Base-by-base conservation (phyloP, 2,113 vertebrate species). In the Bostrychus sinensis region DNA sequence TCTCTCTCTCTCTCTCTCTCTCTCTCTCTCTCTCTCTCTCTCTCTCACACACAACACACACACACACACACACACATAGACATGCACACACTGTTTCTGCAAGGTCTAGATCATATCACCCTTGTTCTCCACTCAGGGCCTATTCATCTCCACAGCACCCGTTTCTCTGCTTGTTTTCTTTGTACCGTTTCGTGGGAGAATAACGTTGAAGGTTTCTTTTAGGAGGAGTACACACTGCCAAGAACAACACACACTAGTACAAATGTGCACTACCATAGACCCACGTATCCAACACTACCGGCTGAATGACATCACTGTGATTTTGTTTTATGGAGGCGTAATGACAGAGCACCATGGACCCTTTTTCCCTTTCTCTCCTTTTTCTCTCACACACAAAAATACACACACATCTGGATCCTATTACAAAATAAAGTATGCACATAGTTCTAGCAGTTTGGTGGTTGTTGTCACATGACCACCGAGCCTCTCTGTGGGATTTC, bases 291-390 rank as follows among this genome's bases (percentile, higher is more conserved):
- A 72, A 25, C 62, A 71, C 42, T 25, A 41, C 39, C 62, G 61
- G 50, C 70, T 50, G 71, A 82, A 84, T 90, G 89, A 90, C 87
- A 86, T 89, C 86, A 89, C 56, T 68, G 79, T 74, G 69, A 75
- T 84, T 86, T 85, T 81, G 79, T 83, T 85, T 78, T 75, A 86
- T 83, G 87, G 78, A 82, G 84, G 84, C 81, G 78, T 89, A 88
- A 89, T 90, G 81, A 88, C 83, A 90, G 82, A 86, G 81, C 67
- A 67, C 61, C 70, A 53, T 72, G 58, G 48, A 30, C 75, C 50
- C 55, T n/a, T 46, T 51, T 65, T 48, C 61, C 57, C 50, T 60
- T 19, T 57, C 41, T 68, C 62, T 43, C 36, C 38, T 20, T 37
- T 55, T 26, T 7, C 17, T 4, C 23, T 37, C 45, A 14, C 28